A percentile compares a stretch with the other conserved stretches of the same genome.
These are phyloP conservation scores for Eleutherodactylus coqui DNA, from an alignment of 2,797 vertebrate genomes.

Conservation along the genomic window DNA sequence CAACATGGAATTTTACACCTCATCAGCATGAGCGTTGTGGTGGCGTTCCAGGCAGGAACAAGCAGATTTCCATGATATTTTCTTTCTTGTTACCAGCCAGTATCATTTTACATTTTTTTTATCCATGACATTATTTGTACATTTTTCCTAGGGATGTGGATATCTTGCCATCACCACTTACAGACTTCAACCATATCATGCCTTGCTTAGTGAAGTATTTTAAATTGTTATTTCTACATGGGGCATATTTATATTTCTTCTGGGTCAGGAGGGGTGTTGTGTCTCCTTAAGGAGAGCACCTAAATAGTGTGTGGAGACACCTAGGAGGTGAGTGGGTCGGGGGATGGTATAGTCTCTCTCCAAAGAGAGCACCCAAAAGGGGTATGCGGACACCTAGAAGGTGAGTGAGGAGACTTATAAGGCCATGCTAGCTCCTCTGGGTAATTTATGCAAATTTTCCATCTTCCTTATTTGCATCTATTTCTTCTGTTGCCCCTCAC, in stretches of 20 bases:
- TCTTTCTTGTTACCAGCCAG: neutral
- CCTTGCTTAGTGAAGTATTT: neutral
- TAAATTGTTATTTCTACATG: neutral
- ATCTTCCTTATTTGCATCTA: too few species aligned
- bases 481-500: too few species aligned
- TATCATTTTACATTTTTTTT: neutral
- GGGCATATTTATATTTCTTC: neutral
- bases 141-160: constrained; percentile 23
- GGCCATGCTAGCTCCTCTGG: too few species aligned
- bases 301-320: too few species aligned
- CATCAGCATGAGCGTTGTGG: constrained; percentile 24
- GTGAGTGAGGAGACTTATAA: too few species aligned
- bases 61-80: neutral
- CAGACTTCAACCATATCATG: neutral
- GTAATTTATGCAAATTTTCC: too few species aligned
- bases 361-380: too few species aligned
- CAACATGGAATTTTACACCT: constrained; percentile 49
- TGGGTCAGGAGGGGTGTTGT: too few species aligned
- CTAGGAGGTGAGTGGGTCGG: too few species aligned
- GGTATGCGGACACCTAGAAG: too few species aligned
- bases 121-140: neutral
- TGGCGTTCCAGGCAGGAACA: neutral
- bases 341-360: too few species aligned
- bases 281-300: too few species aligned
- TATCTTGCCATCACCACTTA: neutral